Evolutionary conservation across 1,140 invertebrate genomes (phyloP).

Genomic region (Diachasma alloeum): DNA sequence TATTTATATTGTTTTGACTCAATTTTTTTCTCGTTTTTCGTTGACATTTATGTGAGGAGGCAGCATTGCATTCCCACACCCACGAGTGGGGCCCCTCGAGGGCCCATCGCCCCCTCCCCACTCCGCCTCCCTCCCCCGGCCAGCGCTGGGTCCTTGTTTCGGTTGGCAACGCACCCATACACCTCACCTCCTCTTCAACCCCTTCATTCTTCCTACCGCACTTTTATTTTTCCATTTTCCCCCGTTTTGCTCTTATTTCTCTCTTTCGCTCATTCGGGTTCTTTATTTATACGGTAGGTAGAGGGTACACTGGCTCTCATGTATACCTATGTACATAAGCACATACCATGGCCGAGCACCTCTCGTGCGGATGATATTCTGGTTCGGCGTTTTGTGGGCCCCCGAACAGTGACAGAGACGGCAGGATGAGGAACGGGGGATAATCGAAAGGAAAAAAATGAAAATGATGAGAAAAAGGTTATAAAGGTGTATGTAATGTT

Average conservation of each 20-base stretch:
- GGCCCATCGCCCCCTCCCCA: not conserved
- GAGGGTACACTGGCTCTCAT: not conserved
- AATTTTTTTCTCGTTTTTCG: constrained; percentile 3
- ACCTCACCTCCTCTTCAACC: not conserved
- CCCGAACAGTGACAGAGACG: not conserved
- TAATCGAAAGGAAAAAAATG: not conserved
- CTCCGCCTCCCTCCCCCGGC: not conserved
- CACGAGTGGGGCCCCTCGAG: constrained; percentile 16
- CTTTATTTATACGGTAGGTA: constrained; percentile 21
- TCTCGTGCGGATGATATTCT: not conserved
- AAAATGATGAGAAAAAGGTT: not conserved
- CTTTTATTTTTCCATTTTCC: not conserved
- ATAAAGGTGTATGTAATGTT: constrained; percentile 1
- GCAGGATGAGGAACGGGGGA: not conserved
- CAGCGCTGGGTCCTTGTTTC: not conserved
- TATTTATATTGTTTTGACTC: constrained; percentile 4
- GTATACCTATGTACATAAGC: constrained; percentile 11
- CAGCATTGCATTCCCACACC: constrained; percentile 25
- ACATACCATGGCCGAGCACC: constrained; percentile 10
- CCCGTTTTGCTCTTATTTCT: not conserved
- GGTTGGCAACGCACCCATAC: not conserved
- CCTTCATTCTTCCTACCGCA: not conserved
- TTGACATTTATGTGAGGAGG: constrained; percentile 8
- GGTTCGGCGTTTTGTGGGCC: not conserved
- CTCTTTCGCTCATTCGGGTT: not conserved